These are phyloP conservation scores for Symphodus melops DNA, from an alignment of 2,113 vertebrate species.

Conservation along the genomic window DNA sequence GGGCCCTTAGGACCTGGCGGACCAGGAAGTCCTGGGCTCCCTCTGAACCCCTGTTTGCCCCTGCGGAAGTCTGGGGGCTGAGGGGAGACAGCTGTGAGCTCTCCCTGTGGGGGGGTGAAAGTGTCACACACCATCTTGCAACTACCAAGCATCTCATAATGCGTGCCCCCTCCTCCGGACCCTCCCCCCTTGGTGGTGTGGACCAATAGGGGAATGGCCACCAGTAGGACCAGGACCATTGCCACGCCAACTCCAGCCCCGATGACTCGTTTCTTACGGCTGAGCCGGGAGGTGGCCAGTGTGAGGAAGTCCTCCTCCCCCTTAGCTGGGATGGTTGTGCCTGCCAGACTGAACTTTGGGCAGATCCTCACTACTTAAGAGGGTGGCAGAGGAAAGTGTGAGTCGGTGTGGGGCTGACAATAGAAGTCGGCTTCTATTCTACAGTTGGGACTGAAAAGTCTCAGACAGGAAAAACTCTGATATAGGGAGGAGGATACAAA, in stretches of 20 bases:
- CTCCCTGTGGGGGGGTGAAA: constrained; percentile 87
- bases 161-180: constrained; percentile 84
- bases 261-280: constrained; percentile 93
- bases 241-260: constrained; percentile 94
- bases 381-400: constrained; percentile 5
- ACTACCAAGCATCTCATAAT: constrained; percentile 92
- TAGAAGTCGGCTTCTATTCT: background rate
- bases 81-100: constrained; percentile 86
- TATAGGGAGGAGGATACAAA: constrained; percentile 19
- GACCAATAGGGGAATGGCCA: constrained; percentile 96
- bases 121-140: constrained; percentile 94
- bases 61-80: constrained; percentile 87
- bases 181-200: constrained; percentile 91
- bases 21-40: constrained; percentile 87
- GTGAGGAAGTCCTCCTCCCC: constrained; percentile 95
- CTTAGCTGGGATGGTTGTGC: constrained; percentile 91
- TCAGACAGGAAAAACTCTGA: constrained; percentile 36
- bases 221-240: constrained; percentile 94
- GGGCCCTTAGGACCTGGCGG: constrained; percentile 91
- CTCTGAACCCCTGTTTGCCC: constrained; percentile 89
- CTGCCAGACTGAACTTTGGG: constrained; percentile 80
- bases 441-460: constrained; percentile 4
- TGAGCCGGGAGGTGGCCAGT: constrained; percentile 93
- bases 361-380: constrained; percentile 45
- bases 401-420: constrained; percentile 13